phyloP scores from a whole-genome alignment of 2,797 vertebrate genomes.

The Hybognathus amarus region DNA sequence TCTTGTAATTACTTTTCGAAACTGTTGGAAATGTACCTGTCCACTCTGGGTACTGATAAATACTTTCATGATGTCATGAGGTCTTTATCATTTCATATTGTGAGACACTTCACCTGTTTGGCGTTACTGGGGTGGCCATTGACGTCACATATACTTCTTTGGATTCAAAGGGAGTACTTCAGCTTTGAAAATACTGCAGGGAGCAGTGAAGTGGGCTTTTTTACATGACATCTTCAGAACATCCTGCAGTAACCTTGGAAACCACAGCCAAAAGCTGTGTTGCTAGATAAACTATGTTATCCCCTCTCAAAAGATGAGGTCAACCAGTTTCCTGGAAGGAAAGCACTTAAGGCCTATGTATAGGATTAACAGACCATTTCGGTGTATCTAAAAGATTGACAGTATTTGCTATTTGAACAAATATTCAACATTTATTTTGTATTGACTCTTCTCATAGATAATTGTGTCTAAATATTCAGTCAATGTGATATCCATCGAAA shows the following conservation, averaged over 20 bases:
- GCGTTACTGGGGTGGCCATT: not conserved
- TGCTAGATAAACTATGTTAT: constrained; percentile 23
- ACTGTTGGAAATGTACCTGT: not conserved
- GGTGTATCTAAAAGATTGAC: not conserved
- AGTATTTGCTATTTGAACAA: not conserved
- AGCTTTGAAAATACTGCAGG: constrained; percentile 18
- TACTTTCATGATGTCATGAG: not conserved
- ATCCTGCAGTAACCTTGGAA: constrained; percentile 30
- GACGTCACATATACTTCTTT: constrained; percentile 8
- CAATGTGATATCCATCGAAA: not conserved
- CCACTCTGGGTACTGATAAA: not conserved
- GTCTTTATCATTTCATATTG: not conserved
- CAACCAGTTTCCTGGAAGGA: not conserved
- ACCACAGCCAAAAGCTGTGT: constrained; percentile 13
- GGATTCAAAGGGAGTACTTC: constrained; percentile 7
- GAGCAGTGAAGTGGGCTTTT: constrained; percentile 9
- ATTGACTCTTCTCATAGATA: not conserved
- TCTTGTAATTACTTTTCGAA: not conserved
- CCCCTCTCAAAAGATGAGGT: constrained; percentile 8
- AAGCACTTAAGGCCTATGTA: not conserved
- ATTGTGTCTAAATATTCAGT: no score
- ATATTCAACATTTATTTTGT: not conserved
- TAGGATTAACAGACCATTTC: not conserved
- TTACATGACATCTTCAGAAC: constrained; percentile 6
- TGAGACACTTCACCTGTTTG: constrained; percentile 18